Percentiles rank a stretch among this genome's conserved stretches.
These are phyloP conservation scores for Styela plicata DNA, from an alignment of 23 tunicate genomes.

Conservation along the genomic window DNA sequence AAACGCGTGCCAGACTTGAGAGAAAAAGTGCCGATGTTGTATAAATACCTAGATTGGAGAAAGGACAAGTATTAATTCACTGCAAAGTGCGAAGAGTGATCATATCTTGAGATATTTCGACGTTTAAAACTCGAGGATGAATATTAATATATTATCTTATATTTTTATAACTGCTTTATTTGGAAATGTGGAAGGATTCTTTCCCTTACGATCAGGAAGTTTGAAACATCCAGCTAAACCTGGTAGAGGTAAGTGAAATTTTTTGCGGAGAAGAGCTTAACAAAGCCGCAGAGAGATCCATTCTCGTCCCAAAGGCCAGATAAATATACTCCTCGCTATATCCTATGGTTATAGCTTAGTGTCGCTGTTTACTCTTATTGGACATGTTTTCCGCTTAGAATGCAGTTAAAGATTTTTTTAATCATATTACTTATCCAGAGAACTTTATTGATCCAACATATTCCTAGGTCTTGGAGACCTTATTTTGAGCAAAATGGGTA, in stretches of 20 bases:
- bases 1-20: slow-evolving; percentile 8
- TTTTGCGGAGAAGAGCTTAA: no score
- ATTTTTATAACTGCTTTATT: not conserved
- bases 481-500: no score
- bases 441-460: no score
- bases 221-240: not conserved
- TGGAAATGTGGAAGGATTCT: not conserved
- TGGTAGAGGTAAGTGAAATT: not conserved
- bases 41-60: not conserved
- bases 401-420: not conserved
- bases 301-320: no score
- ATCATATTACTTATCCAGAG: no score
- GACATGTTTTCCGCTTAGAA: not conserved
- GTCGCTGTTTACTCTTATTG: no score
- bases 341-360: no score
- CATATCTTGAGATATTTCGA: not conserved
- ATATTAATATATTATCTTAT: not conserved
- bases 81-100: not conserved
- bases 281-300: no score
- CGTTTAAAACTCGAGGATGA: no score
- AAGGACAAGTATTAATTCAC: not conserved
- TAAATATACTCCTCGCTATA: no score
- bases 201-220: slow-evolving; percentile 2
- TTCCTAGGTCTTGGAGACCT: no score
- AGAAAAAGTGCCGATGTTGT: not conserved